Evolutionary conservation across 2,888 invertebrate species (phyloP), one percentile per base, ranked within the genome.

Genomic region (Cerceris rybyensis): DNA sequence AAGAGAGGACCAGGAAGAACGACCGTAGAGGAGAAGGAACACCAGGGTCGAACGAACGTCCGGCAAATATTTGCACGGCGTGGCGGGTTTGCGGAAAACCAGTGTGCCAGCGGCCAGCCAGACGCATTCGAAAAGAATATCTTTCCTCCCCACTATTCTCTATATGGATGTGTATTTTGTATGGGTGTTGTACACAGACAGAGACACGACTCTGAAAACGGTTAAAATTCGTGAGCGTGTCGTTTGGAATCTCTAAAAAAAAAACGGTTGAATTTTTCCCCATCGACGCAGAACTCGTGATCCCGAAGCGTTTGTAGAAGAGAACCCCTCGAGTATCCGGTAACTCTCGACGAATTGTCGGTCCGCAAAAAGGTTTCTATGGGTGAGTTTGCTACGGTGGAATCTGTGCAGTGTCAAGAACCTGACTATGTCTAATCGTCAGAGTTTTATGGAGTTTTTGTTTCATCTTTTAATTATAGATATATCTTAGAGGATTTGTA

Each of bases 41-140:
- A 70, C 78, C 71, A 28, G 71, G 41, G 58, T 42, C 78, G 80
- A 78, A 78, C 84, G 85, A 86, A 86, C 87, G 86, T 84, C 88
- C 83, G 82, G 83, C 87, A 89, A 89, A 89, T 88, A 89, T 89
- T 89, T 88, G 87, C 88, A 81, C 85, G 80, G 75, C 80, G 74
- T 75, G 82, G 74, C 76, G 79, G 83, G 84, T 87, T 87, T 85
- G 87, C 78, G 85, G 85, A 87, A 84, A 86, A 80, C 83, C 82
- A 76, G 80, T 70, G 74, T 75, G 82, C 72, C 78, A 77, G 54
- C 72, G 75, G 63, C 70, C 70, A 58, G 43, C 28, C 60, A 55
- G 65, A 63, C 77, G 50, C 71, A 70, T 72, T 77, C 82, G 43
- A 67, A 83, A 80, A 78, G 76, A 71, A 70, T 80, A 70, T 78